Evolutionary conservation across 1,140 invertebrate species (phyloP).

Genomic region (Mylabris phalerata): DNA sequence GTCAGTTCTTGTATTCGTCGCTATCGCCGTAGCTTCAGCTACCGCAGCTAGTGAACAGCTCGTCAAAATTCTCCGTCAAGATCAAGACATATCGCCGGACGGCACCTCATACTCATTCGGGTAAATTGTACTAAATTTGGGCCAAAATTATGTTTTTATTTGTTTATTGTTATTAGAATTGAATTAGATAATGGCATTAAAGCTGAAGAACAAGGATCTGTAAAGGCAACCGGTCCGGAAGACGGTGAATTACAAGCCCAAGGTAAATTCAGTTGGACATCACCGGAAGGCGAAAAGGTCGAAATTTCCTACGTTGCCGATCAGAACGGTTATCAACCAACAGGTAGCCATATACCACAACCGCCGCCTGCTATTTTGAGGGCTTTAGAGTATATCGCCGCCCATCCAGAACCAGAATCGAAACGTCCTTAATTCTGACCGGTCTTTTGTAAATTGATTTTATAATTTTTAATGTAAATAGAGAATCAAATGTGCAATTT

Average conservation of each 20-base stretch:
- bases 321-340: slow-evolving; percentile 51
- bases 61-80: slow-evolving; percentile 2
- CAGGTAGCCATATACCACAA: slow-evolving; percentile 52
- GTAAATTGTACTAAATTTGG: background rate
- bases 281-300: slow-evolving; percentile 53
- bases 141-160: background rate
- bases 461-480: no score
- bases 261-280: slow-evolving; percentile 6
- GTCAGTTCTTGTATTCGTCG: background rate
- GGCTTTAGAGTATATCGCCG: slow-evolving; percentile 46
- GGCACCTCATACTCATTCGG: slow-evolving; percentile 1
- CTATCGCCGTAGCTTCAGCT: background rate
- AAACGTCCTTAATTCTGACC: background rate
- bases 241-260: slow-evolving; percentile 5
- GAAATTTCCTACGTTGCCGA: slow-evolving; percentile 48
- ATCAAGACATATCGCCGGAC: slow-evolving; percentile 1
- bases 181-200: slow-evolving; percentile 50
- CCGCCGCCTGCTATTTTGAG: slow-evolving; percentile 46
- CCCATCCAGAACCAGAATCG: slow-evolving; percentile 40
- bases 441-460: no score
- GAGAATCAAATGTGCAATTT: no score
- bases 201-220: slow-evolving; percentile 42
- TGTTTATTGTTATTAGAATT: slow-evolving; percentile 35
- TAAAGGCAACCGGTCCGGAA: slow-evolving; percentile 5
- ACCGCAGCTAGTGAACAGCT: background rate